Base-by-base conservation (phyloP, 2,888 invertebrate genomes). In the Pachydiplax longipennis region DNA sequence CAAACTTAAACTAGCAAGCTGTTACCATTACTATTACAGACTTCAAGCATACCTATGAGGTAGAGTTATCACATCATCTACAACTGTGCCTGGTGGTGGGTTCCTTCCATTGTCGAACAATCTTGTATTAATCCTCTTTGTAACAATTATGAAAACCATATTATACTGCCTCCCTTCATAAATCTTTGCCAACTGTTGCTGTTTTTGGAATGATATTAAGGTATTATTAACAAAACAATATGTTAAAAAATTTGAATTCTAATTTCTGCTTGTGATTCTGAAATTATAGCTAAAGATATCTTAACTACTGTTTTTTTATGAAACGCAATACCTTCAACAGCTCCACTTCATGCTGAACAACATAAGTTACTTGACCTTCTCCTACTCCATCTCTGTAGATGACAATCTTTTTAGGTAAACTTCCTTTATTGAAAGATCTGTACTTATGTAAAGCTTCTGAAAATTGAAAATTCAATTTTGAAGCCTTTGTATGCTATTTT, bases 381-480 rank as follows among this genome's bases (percentile, higher is more conserved):
- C 99, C 98, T 0, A 99, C 99, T 31, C 99, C 99, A 94, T 99
- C 99, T 25, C 99, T 95, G 94, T 96, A 99, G 40, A 99, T 95
- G 0, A 99, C 93, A 90, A 99, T 97, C 0, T 96, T 95, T 0
- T 95, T 94, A 0, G 99, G 99, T 1, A 94, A 92, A 0, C 92
- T 91, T 0, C 93, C 92, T 53, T 95, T 95, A 92, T 95, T 95
- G 0, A 93, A 90, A 3, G 95, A 94, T 3, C 94, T 94, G 93
- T 95, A 97, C 91, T 94, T 94, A 15, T 93, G 93, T 13, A 96
- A 93, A 0, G 95, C 95, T 91, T 95, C 87, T 87, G 61, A n/a
- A 87, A 87, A 61, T 2, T 22, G 35, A 61, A 15, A 73, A 31
- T 73, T 73, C 12, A 31, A 3, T 12, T 53, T 73, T 73, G 5